These are phyloP conservation scores for Drosophila sturtevanti DNA, from an alignment of 1,140 invertebrate species.

Conservation along the genomic window DNA sequence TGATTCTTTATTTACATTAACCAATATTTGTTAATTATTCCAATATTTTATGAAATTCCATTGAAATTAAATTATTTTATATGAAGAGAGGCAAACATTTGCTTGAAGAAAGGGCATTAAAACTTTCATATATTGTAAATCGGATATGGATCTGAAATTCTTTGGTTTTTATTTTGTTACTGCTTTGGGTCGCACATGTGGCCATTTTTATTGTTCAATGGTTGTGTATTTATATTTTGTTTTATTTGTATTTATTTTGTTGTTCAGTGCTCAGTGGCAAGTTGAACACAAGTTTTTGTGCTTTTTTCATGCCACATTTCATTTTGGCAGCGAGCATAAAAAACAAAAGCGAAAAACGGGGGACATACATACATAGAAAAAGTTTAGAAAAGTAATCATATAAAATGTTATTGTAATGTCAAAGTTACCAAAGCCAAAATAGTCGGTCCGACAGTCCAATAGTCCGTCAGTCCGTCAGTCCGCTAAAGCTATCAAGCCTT, in stretches of 20 bases:
- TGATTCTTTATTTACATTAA: too few relatives aligned
- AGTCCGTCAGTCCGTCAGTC: not conserved
- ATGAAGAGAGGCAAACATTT: too few relatives aligned
- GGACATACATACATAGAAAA: conserved; percentile 54
- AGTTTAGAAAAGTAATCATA: conserved; percentile 78
- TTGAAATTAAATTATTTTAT: too few relatives aligned
- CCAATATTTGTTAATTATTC: too few relatives aligned
- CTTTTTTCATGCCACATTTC: conserved; percentile 70
- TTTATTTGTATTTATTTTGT: conserved; percentile 44
- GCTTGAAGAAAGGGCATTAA: too few relatives aligned
- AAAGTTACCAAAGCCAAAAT: conserved; percentile 39
- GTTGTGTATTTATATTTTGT: conserved; percentile 66
- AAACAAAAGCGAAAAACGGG: conserved; percentile 29
- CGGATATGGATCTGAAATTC: not conserved
- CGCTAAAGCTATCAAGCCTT: not conserved
- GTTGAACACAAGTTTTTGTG: conserved; percentile 54
- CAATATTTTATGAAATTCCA: too few relatives aligned
- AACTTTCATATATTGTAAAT: too few relatives aligned
- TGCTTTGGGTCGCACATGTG: conserved; percentile 57
- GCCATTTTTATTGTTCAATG: conserved; percentile 75
- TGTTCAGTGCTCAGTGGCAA: conserved; percentile 41
- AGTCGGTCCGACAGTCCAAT: not conserved
- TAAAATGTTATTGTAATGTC: conserved; percentile 76
- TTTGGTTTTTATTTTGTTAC: conserved; percentile 22
- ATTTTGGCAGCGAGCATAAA: conserved; percentile 43